These are phyloP conservation scores for Zelostemma sp. DNA, from an alignment of 1,140 invertebrate species.

Conservation along the genomic window DNA sequence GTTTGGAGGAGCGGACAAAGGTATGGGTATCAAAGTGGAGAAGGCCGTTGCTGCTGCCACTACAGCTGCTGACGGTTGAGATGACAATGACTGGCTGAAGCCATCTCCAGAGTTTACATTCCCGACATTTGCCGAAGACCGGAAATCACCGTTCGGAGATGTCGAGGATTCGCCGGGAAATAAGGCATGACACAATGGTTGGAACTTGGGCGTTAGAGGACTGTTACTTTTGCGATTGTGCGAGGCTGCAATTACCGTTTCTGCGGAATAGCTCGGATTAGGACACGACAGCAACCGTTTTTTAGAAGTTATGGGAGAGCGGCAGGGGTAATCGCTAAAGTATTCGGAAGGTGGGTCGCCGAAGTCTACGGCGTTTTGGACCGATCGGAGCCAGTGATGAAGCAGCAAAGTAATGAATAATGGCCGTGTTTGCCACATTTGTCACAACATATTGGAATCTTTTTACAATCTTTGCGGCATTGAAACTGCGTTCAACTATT, in stretches of 20 bases:
- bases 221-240: constrained; percentile 52
- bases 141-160: constrained; percentile 29
- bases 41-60: constrained; percentile 6
- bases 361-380: constrained; percentile 26
- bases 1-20: constrained; percentile 17
- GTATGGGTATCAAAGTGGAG: constrained; percentile 16
- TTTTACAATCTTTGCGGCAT: too few relatives aligned
- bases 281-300: constrained; percentile 61
- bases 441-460: too few relatives aligned
- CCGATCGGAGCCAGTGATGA: constrained; percentile 6
- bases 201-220: constrained; percentile 70
- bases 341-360: constrained; percentile 40
- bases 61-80: too few relatives aligned
- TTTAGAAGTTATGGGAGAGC: constrained; percentile 56
- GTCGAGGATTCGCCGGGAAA: constrained; percentile 56
- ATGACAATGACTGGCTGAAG: neutral
- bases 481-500: too few relatives aligned
- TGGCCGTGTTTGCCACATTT: too few relatives aligned
- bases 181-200: constrained; percentile 72
- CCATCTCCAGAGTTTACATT: constrained; percentile 16
- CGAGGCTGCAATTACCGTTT: constrained; percentile 9
- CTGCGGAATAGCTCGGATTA: constrained; percentile 46
- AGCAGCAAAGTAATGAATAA: too few relatives aligned
- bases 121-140: neutral
- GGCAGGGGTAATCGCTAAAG: constrained; percentile 58